These are phyloP conservation scores for Hyla sarda DNA, from an alignment of 2,113 vertebrate genomes.

Conservation along the genomic window DNA sequence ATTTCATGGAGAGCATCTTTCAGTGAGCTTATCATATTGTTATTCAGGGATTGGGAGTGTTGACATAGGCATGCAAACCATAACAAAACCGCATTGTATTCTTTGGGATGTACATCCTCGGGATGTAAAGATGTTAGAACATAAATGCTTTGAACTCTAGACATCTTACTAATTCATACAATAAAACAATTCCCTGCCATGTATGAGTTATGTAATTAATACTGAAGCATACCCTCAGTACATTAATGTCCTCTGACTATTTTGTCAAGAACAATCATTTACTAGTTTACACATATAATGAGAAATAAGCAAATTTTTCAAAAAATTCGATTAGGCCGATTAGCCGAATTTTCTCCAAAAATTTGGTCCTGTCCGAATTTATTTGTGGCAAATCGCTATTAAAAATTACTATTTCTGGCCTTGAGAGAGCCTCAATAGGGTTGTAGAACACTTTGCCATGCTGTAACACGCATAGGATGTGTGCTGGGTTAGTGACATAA, in stretches of 20 bases:
- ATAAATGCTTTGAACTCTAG: slow-evolving; percentile 49
- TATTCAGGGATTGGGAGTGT: slow-evolving; percentile 42
- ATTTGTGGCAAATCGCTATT: no score
- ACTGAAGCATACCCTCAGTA: background rate
- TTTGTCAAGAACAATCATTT: slow-evolving; percentile 3
- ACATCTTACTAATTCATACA: slow-evolving; percentile 6
- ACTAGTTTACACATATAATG: background rate
- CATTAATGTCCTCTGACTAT: background rate
- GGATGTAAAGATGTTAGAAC: slow-evolving; percentile 22
- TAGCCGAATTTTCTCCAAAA: no score
- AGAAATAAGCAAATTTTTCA: no score
- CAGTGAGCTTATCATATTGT: slow-evolving; percentile 48
- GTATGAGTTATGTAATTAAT: slow-evolving; percentile 17
- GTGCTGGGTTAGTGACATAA: no score
- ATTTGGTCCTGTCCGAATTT: no score
- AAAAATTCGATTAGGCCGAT: no score
- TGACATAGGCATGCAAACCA: slow-evolving; percentile 43
- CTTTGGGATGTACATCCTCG: no score
- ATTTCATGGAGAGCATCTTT: slow-evolving; percentile 40
- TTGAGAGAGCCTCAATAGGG: no score
- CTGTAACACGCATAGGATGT: no score
- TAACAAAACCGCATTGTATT: slow-evolving; percentile 42
- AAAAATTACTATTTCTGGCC: no score
- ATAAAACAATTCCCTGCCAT: slow-evolving; percentile 18
- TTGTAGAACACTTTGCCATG: no score